Percentiles rank a stretch among this genome's conserved stretches.
Evolutionary conservation across 2,113 vertebrate genomes (phyloP).

Genomic region (Arenaria interpres): DNA sequence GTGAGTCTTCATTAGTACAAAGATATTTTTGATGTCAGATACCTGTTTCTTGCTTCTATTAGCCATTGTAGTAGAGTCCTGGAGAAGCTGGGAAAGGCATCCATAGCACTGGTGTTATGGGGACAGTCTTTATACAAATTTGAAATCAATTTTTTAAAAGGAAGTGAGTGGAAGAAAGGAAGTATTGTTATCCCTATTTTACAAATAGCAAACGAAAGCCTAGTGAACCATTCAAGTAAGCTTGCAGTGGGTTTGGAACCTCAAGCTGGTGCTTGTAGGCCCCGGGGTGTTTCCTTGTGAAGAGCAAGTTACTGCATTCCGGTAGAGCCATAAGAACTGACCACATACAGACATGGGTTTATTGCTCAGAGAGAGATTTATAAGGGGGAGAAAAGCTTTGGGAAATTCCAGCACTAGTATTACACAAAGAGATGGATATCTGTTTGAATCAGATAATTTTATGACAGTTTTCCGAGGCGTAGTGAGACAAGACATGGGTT

Average conservation of each 20-base stretch:
- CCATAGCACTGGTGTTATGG: background rate
- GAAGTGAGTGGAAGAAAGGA: background rate
- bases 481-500: background rate
- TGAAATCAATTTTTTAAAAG: background rate
- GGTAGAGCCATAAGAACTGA: background rate
- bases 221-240: background rate
- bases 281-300: background rate
- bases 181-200: background rate
- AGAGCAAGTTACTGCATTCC: background rate
- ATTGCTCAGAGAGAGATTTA: background rate
- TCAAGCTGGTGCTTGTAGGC: background rate
- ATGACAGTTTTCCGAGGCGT: background rate
- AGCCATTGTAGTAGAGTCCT: background rate
- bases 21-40: background rate
- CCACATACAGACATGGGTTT: background rate
- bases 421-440: background rate
- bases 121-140: background rate
- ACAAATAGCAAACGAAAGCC: background rate
- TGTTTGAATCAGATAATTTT: background rate
- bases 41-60: background rate
- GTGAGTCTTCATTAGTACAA: background rate
- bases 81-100: background rate
- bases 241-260: accelerated
- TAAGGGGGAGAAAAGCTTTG: background rate
- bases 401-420: background rate